Percentiles rank a stretch among this genome's conserved stretches.
phyloP scores from a whole-genome alignment of 92 coral and sea anemone species.

The Epizoanthus rinbou region DNA sequence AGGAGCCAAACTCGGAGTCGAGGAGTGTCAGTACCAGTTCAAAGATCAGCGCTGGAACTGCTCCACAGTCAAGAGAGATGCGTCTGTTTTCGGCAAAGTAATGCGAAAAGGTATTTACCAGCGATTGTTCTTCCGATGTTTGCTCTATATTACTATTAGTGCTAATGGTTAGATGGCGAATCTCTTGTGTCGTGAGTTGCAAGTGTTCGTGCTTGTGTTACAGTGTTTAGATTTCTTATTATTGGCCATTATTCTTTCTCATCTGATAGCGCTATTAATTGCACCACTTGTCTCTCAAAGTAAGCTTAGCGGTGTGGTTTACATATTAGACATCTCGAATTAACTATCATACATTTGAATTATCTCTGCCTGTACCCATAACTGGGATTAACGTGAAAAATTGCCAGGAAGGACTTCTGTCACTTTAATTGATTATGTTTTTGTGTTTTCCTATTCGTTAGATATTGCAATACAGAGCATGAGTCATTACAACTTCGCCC shows the following conservation, averaged over 20 bases:
- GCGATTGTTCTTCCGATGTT: neutral
- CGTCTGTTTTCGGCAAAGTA: conserved; percentile 93
- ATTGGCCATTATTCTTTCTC: conserved; percentile 3
- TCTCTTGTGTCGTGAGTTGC: neutral
- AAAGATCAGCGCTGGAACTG: conserved; percentile 94
- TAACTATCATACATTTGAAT: conserved; percentile 10
- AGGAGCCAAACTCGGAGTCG: conserved; percentile 93
- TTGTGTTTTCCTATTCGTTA: neutral
- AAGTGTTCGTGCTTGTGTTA: neutral
- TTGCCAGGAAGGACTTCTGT: no score
- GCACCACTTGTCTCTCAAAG: conserved; percentile 38
- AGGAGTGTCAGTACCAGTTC: conserved; percentile 91
- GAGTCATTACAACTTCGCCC: neutral
- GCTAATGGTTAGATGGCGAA: no score
- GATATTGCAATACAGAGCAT: neutral
- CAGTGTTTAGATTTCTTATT: no score
- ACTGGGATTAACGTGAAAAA: neutral
- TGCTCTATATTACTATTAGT: neutral
- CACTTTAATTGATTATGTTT: neutral
- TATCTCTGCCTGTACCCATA: neutral
- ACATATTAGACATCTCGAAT: conserved; percentile 16
- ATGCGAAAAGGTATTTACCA: conserved; percentile 79
- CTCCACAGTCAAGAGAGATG: conserved; percentile 88
- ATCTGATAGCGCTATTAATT: conserved; percentile 1
- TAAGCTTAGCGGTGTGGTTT: neutral